These are phyloP conservation scores for Ectropis crepuscularia DNA, from an alignment of 2,888 invertebrate species.

Conservation along the genomic window DNA sequence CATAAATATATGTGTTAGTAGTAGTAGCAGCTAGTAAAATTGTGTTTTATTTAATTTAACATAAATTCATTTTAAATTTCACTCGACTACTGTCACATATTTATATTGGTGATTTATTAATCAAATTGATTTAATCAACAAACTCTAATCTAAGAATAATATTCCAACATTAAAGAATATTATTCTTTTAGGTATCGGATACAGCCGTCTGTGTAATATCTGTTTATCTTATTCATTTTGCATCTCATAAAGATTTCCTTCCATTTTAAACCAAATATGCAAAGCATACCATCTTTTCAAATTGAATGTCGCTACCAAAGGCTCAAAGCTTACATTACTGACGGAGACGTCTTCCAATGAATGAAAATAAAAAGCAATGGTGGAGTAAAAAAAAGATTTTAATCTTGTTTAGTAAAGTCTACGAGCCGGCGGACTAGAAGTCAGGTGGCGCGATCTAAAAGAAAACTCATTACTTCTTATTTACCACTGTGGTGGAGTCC, in stretches of 20 bases:
- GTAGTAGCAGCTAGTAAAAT: too few species aligned
- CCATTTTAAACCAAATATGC: conserved; percentile 31
- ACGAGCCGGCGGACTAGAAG: conserved; percentile 64
- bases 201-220: conserved; percentile 9
- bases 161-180: background rate
- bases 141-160: too few species aligned
- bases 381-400: conserved; percentile 69
- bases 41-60: too few species aligned
- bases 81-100: too few species aligned
- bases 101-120: too few species aligned
- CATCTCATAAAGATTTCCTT: conserved; percentile 28
- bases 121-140: too few species aligned
- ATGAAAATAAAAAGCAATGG: conserved; percentile 47
- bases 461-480: conserved; percentile 83
- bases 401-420: conserved; percentile 77
- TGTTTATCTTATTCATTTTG: conserved; percentile 21
- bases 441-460: conserved; percentile 77
- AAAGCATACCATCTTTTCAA: conserved; percentile 31
- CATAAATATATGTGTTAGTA: too few species aligned
- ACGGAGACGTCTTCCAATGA: conserved; percentile 40
- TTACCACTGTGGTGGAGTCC: conserved; percentile 63
- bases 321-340: conserved; percentile 36
- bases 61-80: too few species aligned
- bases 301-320: conserved; percentile 35
- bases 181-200: background rate